Conservation (phyloP, 2,797 vertebrate species). For the Huso huso region DNA sequence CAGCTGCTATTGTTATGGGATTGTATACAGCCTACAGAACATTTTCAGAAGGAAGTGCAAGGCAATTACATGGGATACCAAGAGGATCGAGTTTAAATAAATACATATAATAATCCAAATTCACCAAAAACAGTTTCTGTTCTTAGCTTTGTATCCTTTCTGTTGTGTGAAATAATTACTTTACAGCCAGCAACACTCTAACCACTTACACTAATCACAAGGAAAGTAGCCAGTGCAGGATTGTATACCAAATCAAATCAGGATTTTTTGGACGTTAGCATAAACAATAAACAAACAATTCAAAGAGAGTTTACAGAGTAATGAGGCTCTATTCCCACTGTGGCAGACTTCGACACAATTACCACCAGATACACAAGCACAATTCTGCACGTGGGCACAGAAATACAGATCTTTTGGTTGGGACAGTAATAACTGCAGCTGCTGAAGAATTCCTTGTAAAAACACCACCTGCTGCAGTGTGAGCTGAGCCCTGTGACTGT, state of each 20-base stretch:
- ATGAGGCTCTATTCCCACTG: constrained; percentile 55
- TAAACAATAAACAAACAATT: constrained; percentile 52
- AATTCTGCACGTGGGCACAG: too few species aligned
- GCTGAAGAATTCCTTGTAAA: too few species aligned
- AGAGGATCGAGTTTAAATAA: too few species aligned
- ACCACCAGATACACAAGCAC: constrained; percentile 28
- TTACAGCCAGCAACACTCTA: background rate
- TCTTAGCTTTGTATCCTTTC: background rate
- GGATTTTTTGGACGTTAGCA: constrained; percentile 52
- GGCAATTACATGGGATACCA: too few species aligned
- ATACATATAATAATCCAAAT: background rate
- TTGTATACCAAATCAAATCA: constrained; percentile 47
- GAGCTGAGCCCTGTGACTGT: background rate
- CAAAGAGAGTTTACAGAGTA: constrained; percentile 63
- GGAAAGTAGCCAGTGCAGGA: constrained; percentile 32
- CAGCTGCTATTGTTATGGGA: too few species aligned
- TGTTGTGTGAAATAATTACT: constrained; percentile 1
- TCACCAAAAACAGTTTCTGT: background rate
- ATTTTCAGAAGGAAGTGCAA: too few species aligned
- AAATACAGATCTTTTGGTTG: too few species aligned
- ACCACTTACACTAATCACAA: constrained; percentile 33
- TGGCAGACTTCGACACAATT: constrained; percentile 57
- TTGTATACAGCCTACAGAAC: too few species aligned
- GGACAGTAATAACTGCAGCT: too few species aligned
- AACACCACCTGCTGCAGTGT: background rate